phyloP scores from a whole-genome alignment of 2,113 vertebrate species.

The Vulpes ferrilata region DNA sequence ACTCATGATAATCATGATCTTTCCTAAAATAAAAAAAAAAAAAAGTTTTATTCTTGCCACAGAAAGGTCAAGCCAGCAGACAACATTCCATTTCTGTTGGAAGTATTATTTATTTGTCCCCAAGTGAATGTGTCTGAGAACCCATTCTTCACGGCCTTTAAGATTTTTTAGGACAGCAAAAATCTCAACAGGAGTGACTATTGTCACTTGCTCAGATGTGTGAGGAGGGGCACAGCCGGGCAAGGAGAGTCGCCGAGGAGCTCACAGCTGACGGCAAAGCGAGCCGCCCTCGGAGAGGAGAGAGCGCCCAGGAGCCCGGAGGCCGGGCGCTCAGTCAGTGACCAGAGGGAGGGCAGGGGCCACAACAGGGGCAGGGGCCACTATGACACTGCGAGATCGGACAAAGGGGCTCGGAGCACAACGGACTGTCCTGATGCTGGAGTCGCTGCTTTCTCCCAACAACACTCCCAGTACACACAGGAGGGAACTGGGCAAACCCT shows the following conservation, averaged over 20 bases:
- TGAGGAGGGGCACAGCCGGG: not conserved
- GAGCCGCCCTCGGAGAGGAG: not conserved
- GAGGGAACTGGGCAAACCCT: slow-evolving; percentile 38
- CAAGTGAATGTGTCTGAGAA: slow-evolving; percentile 60
- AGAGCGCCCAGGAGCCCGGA: not conserved
- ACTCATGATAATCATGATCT: slow-evolving; percentile 39
- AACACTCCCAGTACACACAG: slow-evolving; percentile 57
- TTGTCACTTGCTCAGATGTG: slow-evolving; percentile 12
- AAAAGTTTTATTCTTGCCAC: slow-evolving; percentile 67
- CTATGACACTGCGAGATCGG: not conserved
- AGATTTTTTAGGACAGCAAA: slow-evolving; percentile 34
- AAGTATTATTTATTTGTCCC: slow-evolving; percentile 66
- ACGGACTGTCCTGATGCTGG: not conserved
- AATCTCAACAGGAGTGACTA: slow-evolving; percentile 45
- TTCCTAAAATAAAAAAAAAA: slow-evolving; percentile 30
- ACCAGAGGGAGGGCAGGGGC: not conserved
- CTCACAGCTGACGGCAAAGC: not conserved
- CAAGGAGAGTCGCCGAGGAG: not conserved
- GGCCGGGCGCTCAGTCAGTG: not conserved
- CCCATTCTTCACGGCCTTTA: slow-evolving; percentile 17
- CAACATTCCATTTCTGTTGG: slow-evolving; percentile 65
- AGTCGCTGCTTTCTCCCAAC: slow-evolving; percentile 55
- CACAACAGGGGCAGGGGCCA: not conserved
- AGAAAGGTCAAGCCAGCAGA: slow-evolving; percentile 69
- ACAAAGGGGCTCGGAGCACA: not conserved